A percentile compares a stretch with the other conserved stretches of the same genome.
Evolutionary conservation across 2,888 invertebrate genomes (phyloP).

Genomic region (Megastigmus dorsalis): DNA sequence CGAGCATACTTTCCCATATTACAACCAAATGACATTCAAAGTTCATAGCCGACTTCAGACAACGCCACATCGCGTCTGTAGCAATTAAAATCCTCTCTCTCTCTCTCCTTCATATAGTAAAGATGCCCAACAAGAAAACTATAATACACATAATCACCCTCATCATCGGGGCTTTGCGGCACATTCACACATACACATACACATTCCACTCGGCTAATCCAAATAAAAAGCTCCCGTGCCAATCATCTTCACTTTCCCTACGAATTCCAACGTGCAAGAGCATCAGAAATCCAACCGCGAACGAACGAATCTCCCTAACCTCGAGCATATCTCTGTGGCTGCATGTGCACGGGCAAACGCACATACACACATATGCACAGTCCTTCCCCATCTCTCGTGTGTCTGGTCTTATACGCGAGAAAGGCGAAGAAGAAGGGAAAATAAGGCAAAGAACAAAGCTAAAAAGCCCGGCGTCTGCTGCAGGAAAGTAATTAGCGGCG

Average conservation of each 20-base stretch:
- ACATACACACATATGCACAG: background rate
- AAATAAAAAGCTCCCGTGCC: slow-evolving; percentile 25
- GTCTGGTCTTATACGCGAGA: background rate
- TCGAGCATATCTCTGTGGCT: background rate
- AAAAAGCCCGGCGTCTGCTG: background rate
- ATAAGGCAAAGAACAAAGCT: background rate
- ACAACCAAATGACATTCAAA: no score
- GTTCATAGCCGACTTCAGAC: no score
- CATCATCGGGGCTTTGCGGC: background rate
- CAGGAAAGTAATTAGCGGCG: slow-evolving; percentile 48
- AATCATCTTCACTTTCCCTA: slow-evolving; percentile 47
- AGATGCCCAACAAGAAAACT: background rate
- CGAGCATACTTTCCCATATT: no score
- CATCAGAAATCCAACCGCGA: background rate
- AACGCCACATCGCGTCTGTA: no score
- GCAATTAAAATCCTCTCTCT: background rate
- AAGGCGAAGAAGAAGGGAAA: background rate
- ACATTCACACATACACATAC: background rate
- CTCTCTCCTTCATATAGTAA: background rate
- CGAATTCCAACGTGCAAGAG: background rate
- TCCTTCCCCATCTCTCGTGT: background rate
- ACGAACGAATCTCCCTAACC: background rate
- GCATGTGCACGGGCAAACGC: background rate
- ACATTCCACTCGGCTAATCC: slow-evolving; percentile 5
- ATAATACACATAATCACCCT: background rate